phyloP scores from a whole-genome alignment of 2,113 vertebrate genomes.

The Delphinapterus leucas region DNA sequence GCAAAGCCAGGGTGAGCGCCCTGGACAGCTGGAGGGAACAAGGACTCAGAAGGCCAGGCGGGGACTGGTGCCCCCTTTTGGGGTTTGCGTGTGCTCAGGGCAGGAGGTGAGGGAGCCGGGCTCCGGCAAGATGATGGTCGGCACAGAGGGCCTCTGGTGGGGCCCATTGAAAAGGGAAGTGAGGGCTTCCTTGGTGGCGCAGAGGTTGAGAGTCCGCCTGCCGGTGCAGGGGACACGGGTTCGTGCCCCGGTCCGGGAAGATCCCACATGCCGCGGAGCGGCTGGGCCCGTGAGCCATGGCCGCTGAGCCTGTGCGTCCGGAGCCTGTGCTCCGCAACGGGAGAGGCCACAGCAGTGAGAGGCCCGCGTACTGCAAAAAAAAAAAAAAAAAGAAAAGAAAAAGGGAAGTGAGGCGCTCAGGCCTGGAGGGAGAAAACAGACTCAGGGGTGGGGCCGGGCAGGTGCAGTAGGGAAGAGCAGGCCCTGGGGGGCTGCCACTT shows the following conservation, averaged over 20 bases:
- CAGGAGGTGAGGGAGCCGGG: background rate
- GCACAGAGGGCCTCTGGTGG: background rate
- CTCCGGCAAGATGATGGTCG: background rate
- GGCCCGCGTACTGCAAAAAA: no score
- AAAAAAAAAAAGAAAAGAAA: background rate
- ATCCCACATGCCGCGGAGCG: no score
- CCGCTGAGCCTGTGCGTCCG: no score
- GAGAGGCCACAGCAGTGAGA: no score
- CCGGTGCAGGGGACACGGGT: no score
- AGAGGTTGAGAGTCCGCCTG: no score
- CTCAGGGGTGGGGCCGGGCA: background rate
- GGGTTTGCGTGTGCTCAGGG: background rate
- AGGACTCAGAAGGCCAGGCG: background rate
- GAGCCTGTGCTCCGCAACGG: no score
- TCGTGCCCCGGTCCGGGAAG: no score
- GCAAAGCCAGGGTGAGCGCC: background rate
- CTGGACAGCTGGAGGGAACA: background rate
- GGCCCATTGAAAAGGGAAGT: background rate
- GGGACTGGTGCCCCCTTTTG: background rate
- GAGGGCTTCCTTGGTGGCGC: background rate
- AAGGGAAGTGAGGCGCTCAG: background rate
- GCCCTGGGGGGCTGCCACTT: background rate
- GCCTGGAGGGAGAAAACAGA: background rate
- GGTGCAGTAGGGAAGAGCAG: background rate
- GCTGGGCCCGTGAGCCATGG: no score